Evolutionary conservation across 1,140 invertebrate genomes (phyloP), one percentile per base, ranked within the genome.

Genomic region (Pomacea maculata): DNA sequence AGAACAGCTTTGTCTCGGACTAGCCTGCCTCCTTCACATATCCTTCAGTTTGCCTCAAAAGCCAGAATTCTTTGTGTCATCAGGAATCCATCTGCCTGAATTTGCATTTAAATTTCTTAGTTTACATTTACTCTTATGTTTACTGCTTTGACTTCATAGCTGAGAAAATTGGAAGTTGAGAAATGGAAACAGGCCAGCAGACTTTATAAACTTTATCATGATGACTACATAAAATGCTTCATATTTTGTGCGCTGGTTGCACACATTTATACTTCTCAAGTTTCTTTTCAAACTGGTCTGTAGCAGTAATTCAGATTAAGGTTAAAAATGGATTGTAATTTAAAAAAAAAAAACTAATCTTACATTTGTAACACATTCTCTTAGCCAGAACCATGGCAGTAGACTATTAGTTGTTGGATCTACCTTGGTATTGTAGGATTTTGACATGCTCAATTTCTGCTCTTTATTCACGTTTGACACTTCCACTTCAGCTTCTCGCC

Each of bases 41-140:
- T 86, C 81, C 75, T 84, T 83, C 68, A 86, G 86, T 74, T 85
- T 84, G 25, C 73, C 80, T 12, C 76, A 82, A 82, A 57, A 25
- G 21, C 14, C 6, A 74, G 25, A n/a, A 45, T 45, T 74, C 21
- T 70, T 45, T 45, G n/a, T 70, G 68, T 70, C 34, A 17, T 12
- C 11, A 25, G 68, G 34, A 11, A 21, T 29, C 12, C 2, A 70
- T 11, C n/a, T 70, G n/a, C 34, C 12, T 29, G 68, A 21, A 21
- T 70, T 6, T 45, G 34, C 34, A 45, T 45, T 45, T 45, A 6
- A 45, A 45, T 45, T 45, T 45, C 34, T 45, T 45, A 45, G 34
- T 45, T 45, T 45, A 45, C 6, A 6, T 45, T 45, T 45, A 45
- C 34, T 45, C 34, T 45, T 45, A 45, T 45, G 34, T 6, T 4